Conservation (phyloP, 2,888 invertebrate species). For the Macrophya alboannulata region DNA sequence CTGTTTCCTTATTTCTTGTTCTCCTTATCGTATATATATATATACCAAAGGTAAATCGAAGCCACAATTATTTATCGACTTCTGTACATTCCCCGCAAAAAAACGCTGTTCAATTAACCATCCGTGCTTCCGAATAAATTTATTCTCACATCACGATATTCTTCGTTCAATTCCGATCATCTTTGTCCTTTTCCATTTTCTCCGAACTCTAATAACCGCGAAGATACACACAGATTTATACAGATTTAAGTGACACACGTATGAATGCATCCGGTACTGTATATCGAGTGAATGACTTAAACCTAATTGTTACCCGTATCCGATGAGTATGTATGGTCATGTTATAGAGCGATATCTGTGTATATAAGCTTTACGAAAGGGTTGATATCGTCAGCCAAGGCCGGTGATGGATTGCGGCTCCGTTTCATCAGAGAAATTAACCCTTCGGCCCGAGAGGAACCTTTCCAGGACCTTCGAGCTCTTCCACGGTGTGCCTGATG, state of each 20-base stretch:
- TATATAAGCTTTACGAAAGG: slow-evolving; percentile 24
- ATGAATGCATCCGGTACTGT: too few species aligned
- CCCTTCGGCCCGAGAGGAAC: slow-evolving; percentile 75
- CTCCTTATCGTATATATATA: neutral
- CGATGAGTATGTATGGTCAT: neutral
- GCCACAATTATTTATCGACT: neutral
- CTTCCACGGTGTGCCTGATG: slow-evolving; percentile 67
- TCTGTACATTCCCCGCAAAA: neutral
- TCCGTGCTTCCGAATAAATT: neutral
- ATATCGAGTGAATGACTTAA: neutral
- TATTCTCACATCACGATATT: neutral
- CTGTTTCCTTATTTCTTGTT: neutral
- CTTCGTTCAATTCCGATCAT: neutral
- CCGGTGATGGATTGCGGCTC: slow-evolving; percentile 53
- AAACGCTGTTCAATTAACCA: neutral
- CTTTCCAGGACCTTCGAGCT: slow-evolving; percentile 59
- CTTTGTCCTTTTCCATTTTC: neutral
- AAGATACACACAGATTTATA: neutral
- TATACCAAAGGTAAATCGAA: neutral
- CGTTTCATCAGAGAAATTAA: slow-evolving; percentile 67
- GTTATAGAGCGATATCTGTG: neutral
- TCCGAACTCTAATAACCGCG: neutral
- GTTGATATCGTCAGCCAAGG: slow-evolving; percentile 35
- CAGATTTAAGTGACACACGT: too few species aligned
- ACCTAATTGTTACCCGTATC: neutral